A percentile compares a stretch with the other conserved stretches of the same genome.
Conservation (phyloP, 2,888 invertebrate species). For the Rhimphoctona megacephalus region DNA sequence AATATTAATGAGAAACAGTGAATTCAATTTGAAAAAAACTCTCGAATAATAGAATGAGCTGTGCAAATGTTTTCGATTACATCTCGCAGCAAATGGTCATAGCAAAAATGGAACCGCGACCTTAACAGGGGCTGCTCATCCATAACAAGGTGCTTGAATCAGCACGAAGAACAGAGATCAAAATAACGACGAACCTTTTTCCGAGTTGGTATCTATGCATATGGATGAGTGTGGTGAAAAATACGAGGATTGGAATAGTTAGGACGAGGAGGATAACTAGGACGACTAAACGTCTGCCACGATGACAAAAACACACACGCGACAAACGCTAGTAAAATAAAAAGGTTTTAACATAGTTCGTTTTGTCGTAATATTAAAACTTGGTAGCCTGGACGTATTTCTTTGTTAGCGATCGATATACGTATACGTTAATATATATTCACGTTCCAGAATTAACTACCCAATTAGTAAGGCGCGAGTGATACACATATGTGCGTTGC, state of each 20-base stretch:
- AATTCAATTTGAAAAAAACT: neutral
- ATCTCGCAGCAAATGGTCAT: neutral
- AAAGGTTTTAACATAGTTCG: neutral
- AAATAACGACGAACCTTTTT: neutral
- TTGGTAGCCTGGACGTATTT: neutral
- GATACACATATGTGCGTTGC: constrained; percentile 64
- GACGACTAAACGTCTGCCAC: neutral
- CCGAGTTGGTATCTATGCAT: constrained; percentile 1
- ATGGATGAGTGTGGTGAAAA: constrained; percentile 13
- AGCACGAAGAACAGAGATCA: neutral
- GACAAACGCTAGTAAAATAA: neutral
- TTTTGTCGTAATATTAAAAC: constrained; percentile 10
- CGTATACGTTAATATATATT: constrained; percentile 2
- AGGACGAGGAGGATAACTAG: constrained; percentile 12
- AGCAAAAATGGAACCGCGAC: neutral
- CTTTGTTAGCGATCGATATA: constrained; percentile 13
- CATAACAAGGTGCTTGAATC: constrained; percentile 21
- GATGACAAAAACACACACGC: neutral
- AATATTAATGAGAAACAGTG: neutral
- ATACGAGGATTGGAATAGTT: constrained; percentile 21
- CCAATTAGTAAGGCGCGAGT: constrained; percentile 70
- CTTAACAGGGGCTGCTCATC: neutral
- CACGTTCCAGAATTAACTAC: constrained; percentile 69
- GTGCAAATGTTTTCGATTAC: constrained; percentile 9
- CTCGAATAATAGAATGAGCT: neutral